phyloP scores from a whole-genome alignment of 2,888 invertebrate genomes.

The Catocala nupta region DNA sequence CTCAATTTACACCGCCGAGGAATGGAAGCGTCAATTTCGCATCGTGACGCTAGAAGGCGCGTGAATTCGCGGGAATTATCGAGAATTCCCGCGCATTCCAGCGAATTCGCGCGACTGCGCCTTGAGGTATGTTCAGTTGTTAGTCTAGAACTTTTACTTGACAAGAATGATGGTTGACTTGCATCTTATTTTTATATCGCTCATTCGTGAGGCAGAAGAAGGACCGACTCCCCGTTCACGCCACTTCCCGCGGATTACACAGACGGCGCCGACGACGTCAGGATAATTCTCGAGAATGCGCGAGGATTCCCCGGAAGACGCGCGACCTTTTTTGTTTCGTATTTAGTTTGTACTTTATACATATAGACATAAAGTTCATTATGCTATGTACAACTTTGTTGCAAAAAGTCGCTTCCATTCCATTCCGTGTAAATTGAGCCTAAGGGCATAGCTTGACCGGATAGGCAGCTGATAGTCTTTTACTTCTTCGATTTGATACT shows the following conservation, averaged over 20 bases:
- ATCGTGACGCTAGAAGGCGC: background rate
- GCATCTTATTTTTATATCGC: too few species aligned
- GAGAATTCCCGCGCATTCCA: background rate
- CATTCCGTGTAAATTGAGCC: background rate
- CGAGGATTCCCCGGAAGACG: background rate
- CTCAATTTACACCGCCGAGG: background rate
- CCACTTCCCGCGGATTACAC: background rate
- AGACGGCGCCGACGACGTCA: background rate
- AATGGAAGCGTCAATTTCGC: slow-evolving; percentile 3
- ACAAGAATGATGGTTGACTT: too few species aligned
- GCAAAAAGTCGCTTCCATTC: slow-evolving; percentile 1
- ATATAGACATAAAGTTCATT: background rate
- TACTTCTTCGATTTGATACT: too few species aligned
- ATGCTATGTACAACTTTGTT: too few species aligned
- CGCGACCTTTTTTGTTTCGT: too few species aligned
- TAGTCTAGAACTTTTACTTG: too few species aligned
- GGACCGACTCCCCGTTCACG: background rate
- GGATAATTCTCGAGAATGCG: background rate
- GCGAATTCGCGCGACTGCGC: background rate
- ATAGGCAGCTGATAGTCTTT: too few species aligned
- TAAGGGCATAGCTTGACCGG: too few species aligned
- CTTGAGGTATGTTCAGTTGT: too few species aligned
- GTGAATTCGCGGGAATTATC: background rate
- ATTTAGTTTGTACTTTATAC: background rate
- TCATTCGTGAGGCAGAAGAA: too few species aligned